Evolutionary conservation across 2,888 invertebrate species (phyloP).

Genomic region (Folsomia manolachei): DNA sequence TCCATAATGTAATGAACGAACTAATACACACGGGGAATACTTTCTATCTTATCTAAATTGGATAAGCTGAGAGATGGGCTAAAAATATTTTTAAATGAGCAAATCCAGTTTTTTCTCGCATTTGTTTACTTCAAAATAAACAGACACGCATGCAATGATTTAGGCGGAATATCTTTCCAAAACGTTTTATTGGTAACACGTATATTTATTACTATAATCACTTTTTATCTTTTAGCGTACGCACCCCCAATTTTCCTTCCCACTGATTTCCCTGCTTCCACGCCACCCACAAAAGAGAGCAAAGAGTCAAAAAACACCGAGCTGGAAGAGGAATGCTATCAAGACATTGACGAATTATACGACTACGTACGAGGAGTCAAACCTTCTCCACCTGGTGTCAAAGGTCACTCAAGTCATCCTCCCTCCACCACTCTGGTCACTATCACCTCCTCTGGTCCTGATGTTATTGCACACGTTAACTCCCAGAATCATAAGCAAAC

Average conservation of each 20-base stretch:
- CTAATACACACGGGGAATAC: too few relatives aligned
- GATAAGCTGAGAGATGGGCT: too few relatives aligned
- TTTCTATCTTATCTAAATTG: too few relatives aligned
- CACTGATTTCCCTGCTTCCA: background rate
- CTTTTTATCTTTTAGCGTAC: too few relatives aligned
- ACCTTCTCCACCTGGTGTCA: constrained; percentile 64
- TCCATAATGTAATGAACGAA: too few relatives aligned
- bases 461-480: constrained; percentile 50
- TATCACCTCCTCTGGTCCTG: constrained; percentile 6
- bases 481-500: background rate
- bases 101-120: too few relatives aligned
- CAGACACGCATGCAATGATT: too few relatives aligned
- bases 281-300: background rate
- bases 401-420: background rate
- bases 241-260: constrained; percentile 49
- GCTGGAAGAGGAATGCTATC: constrained; percentile 69
- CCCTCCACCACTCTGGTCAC: constrained; percentile 7
- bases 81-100: too few relatives aligned
- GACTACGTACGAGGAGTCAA: constrained; percentile 92
- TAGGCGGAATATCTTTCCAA: too few relatives aligned
- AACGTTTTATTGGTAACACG: too few relatives aligned
- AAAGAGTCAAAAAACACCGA: background rate
- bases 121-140: too few relatives aligned
- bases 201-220: too few relatives aligned
- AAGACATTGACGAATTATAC: constrained; percentile 94